Evolutionary conservation across 2,888 invertebrate species (phyloP), one percentile per base, ranked within the genome.

Genomic region (Melikaiella ostensackeni): DNA sequence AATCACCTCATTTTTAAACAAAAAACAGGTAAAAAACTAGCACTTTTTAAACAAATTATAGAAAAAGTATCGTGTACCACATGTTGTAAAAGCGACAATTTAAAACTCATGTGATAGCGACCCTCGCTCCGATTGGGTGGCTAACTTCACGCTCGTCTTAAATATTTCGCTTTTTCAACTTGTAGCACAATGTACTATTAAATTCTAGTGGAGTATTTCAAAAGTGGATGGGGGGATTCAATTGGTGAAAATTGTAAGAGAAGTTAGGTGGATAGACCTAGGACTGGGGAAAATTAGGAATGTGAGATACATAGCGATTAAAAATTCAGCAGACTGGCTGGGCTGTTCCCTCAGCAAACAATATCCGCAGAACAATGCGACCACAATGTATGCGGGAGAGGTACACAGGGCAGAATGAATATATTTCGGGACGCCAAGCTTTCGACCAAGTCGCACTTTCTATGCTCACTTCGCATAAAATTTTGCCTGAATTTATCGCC

Each of bases 281-380:
- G n/a, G 63, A 21, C 5, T n/a, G 35, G 16, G 21, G 33, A 63
- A 35, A 63, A 63, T 63, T 63, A 33, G 63, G 63, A 63, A 63
- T 76, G 75, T 73, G 63, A 76, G 76, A 79, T 76, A 76, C 76
- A 76, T 76, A 38, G 81, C 80, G 83, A 84, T 84, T 84, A 84
- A 83, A 84, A 84, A 84, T 84, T 78, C 81, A 82, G 66, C 82
- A 80, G 80, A 64, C 74, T 75, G 75, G 80, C 75, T 77, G 46
- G 64, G 77, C 57, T 77, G 78, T 76, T 75, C 55, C 64, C 75
- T 35, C 63, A 63, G 35, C 63, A 77, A 76, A 80, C 75, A 80
- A 80, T 80, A 80, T 80, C 78, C 76, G 38, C 77, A 80, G 80
- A 81, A 84, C 84, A 84, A 84, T 84, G 84, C 84, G 74, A 78